phyloP scores from a whole-genome alignment of 1,140 invertebrate species.

The Scylla paramamosain region DNA sequence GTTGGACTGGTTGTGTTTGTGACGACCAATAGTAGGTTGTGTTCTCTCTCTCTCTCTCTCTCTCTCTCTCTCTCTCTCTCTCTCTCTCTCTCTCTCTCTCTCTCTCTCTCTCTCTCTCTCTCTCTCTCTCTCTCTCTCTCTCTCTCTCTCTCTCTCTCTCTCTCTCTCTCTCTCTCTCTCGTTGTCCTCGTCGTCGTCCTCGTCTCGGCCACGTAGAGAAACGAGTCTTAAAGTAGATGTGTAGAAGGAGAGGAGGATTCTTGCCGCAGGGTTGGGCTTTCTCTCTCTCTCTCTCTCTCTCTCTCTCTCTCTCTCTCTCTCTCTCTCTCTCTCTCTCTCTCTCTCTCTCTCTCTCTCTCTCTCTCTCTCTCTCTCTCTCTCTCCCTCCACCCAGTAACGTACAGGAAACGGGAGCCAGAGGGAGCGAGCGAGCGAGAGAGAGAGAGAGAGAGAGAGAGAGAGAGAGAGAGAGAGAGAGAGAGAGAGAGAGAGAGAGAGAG shows the following conservation, averaged over 20 bases:
- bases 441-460: too few relatives aligned
- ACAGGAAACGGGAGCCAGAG: too few relatives aligned
- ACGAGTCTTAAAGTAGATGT: too few relatives aligned
- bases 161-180: too few relatives aligned
- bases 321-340: slow-evolving; percentile 1
- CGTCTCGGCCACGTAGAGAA: background rate
- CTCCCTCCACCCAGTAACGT: background rate
- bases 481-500: too few relatives aligned
- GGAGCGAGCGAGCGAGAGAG: too few relatives aligned
- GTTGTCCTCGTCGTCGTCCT: background rate
- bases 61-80: background rate
- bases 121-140: background rate
- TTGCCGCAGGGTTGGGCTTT: background rate
- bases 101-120: background rate
- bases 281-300: background rate
- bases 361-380: slow-evolving; percentile 33
- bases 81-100: background rate
- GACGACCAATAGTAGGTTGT: too few relatives aligned
- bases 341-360: slow-evolving; percentile 33
- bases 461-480: too few relatives aligned
- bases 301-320: background rate
- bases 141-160: too few relatives aligned
- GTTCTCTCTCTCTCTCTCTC: too few relatives aligned
- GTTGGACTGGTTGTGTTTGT: too few relatives aligned
- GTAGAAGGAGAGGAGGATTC: too few relatives aligned